A percentile compares a stretch with the other conserved stretches of the same genome.
Evolutionary conservation across 1,140 invertebrate genomes (phyloP).

Genomic region (Steinernema feltiae): DNA sequence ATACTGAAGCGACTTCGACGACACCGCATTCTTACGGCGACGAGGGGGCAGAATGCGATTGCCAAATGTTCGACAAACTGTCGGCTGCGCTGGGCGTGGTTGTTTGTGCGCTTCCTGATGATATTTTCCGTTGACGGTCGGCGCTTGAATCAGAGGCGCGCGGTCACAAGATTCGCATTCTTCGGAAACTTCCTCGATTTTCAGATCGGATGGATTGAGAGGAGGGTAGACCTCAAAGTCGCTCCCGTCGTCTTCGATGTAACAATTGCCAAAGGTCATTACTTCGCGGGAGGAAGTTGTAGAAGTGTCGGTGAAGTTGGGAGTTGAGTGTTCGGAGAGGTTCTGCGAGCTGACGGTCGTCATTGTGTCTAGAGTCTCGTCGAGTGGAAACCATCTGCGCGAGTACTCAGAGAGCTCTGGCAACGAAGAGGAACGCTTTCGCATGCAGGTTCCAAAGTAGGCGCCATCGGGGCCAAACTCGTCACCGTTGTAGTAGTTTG

Average conservation of each 20-base stretch:
- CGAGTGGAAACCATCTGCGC: not conserved
- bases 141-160: not conserved
- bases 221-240: not conserved
- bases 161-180: not conserved
- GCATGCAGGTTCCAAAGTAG: not conserved
- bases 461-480: not conserved
- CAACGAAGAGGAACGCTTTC: not conserved
- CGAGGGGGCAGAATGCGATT: not conserved
- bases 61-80: too few species aligned
- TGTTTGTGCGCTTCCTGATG: too few species aligned
- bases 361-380: not conserved
- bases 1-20: not conserved
- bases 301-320: not conserved
- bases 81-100: too few species aligned
- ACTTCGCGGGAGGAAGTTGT: not conserved
- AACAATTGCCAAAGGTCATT: not conserved
- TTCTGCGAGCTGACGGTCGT: not conserved
- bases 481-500: slow-evolving; percentile 2
- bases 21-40: not conserved
- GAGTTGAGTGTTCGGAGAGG: not conserved
- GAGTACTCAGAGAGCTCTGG: not conserved
- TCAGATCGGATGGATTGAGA: not conserved
- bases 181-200: not conserved
- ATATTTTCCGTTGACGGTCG: too few species aligned
- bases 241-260: too few species aligned